Evolutionary conservation across 1,140 invertebrate species (phyloP).

Genomic region (Brachionus rubens): DNA sequence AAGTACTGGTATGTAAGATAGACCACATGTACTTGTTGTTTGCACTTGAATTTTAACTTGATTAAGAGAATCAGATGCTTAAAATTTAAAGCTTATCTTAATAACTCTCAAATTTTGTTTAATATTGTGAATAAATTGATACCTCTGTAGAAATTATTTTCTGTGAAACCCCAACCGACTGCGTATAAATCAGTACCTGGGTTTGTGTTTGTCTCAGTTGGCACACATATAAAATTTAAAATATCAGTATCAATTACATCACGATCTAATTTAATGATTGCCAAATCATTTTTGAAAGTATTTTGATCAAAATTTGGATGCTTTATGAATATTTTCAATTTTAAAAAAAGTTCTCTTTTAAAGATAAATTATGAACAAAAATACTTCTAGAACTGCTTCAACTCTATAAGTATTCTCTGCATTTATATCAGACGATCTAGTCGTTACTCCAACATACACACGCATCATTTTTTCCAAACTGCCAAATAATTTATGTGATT

Average conservation of each 20-base stretch:
- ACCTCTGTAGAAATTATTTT: constrained; percentile 42
- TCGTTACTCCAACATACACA: constrained; percentile 33
- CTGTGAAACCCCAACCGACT: constrained; percentile 41
- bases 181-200: constrained; percentile 24
- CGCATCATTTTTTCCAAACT: constrained; percentile 42
- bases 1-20: constrained; percentile 29
- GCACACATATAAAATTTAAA: constrained; percentile 13
- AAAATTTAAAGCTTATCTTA: background rate
- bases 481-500: background rate
- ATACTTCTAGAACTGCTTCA: constrained; percentile 1
- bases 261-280: constrained; percentile 27
- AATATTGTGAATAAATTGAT: background rate
- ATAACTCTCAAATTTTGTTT: no score
- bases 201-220: constrained; percentile 17
- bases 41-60: constrained; percentile 39
- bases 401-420: constrained; percentile 28
- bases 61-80: constrained; percentile 34
- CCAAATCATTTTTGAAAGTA: constrained; percentile 38
- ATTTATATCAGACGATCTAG: constrained; percentile 27
- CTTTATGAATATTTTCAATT: background rate
- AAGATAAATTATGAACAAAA: background rate
- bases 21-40: background rate
- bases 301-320: constrained; percentile 43
- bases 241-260: background rate
- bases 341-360: background rate